Evolutionary conservation across 2,113 vertebrate species (phyloP).

Genomic region (Oriolus oriolus): DNA sequence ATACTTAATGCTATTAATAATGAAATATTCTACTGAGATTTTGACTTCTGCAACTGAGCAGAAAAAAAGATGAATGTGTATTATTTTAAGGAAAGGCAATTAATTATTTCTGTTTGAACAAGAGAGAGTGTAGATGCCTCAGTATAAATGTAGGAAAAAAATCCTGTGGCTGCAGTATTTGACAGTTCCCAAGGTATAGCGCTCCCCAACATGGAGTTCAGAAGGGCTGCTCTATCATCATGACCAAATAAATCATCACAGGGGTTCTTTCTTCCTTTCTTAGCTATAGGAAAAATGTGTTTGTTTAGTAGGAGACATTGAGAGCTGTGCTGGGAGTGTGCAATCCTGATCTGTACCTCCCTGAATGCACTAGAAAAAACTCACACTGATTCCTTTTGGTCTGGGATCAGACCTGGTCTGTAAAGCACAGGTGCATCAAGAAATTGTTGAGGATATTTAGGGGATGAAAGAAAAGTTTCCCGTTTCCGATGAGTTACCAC

Average conservation of each 20-base stretch:
- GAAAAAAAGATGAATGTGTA: rapidly evolving
- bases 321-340: background rate
- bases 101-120: background rate
- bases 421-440: background rate
- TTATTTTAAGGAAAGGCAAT: background rate
- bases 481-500: background rate
- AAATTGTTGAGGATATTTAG: background rate
- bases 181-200: background rate
- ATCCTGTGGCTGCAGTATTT: background rate
- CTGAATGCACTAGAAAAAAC: background rate
- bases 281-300: background rate
- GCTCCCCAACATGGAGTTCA: background rate
- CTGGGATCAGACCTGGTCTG: background rate
- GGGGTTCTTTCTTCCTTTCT: background rate
- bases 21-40: background rate
- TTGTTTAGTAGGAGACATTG: background rate
- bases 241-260: background rate
- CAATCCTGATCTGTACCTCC: background rate
- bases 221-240: background rate
- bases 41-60: background rate
- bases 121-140: background rate
- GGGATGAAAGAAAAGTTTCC: background rate
- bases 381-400: background rate
- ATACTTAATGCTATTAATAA: background rate
- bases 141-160: background rate